Base-by-base conservation (phyloP, 2,888 invertebrate genomes). In the Pseudococcus viburni region DNA sequence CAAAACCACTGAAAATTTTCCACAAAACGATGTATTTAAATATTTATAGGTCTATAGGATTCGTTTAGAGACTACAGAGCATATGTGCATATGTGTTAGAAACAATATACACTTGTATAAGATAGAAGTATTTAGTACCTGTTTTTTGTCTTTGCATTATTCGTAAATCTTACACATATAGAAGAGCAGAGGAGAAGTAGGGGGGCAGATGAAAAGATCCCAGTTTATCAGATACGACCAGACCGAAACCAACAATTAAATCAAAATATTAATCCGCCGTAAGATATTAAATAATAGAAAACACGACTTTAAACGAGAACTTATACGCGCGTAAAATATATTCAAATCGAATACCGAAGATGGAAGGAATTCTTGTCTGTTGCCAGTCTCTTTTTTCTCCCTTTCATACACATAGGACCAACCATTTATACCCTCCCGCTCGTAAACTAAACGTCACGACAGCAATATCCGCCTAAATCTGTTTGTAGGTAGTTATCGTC, bases 261-360 rank as follows among this genome's bases (percentile, higher is more conserved):
- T 64, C 64, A 64, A 64, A 64, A 22, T 64, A 64, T 64, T 64
- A 64, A 64, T 64, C 64, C 64, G 64, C 64, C 64, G 22, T 64
- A 64, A 64, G 64, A 64, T 64, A 64, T 64, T 64, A 64, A 64
- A 64, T 64, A 64, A 64, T 64, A 64, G 64, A 64, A 64, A 64
- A 64, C 64, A 64, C 64, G 64, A 64, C 64, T 64, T 64, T 64
- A 22, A 64, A 64, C 64, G 22, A 64, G 64, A 64, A 64, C 19
- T 51, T 51, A 51, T 17, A 12, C 15, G 15, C 51, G 51, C 51
- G 51, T 51, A 51, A 51, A 51, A 33, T 33, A 51, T 51, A 51
- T 51, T 51, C 51, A 51, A 17, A 12, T 17, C 51, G 51, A 51
- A 51, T 51, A 51, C 17, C 51, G 51, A 51, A 51, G 51, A 51